phyloP scores from a whole-genome alignment of 1,140 invertebrate species.

The Homalodisca vitripennis region DNA sequence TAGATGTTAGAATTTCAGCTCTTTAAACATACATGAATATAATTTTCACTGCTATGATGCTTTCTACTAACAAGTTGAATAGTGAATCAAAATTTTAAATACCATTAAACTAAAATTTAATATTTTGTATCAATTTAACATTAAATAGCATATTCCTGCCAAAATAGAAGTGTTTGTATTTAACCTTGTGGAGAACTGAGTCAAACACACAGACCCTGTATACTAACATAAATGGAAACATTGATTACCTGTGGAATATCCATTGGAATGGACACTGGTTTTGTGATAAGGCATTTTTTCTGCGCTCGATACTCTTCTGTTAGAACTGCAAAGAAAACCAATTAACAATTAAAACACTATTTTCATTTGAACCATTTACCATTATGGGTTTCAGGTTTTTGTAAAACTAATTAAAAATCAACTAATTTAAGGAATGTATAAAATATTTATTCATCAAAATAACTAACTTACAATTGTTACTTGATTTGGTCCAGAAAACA shows the following conservation, averaged over 20 bases:
- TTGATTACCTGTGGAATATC: slow-evolving; percentile 41
- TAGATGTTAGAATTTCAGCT: too few species aligned
- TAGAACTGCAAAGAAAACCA: neutral
- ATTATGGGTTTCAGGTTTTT: neutral
- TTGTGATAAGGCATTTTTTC: slow-evolving; percentile 43
- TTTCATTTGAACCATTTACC: neutral
- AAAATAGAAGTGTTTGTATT: neutral
- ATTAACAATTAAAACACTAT: neutral
- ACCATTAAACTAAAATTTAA: neutral
- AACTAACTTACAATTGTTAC: too few species aligned
- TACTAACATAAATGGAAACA: neutral
- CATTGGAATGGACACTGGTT: slow-evolving; percentile 43
- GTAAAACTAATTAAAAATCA: neutral
- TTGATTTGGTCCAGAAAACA: too few species aligned
- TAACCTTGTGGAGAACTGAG: neutral
- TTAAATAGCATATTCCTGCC: neutral
- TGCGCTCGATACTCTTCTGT: slow-evolving; percentile 12
- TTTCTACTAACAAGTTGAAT: too few species aligned
- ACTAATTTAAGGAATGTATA: neutral
- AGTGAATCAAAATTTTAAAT: slow-evolving; percentile 13
- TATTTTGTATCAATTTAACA: slow-evolving; percentile 8
- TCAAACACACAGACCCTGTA: neutral
- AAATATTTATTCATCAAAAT: neutral
- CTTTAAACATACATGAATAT: too few species aligned
- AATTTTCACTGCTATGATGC: too few species aligned